phyloP scores from a whole-genome alignment of 1,140 invertebrate species.

The Apolygus lucorum region DNA sequence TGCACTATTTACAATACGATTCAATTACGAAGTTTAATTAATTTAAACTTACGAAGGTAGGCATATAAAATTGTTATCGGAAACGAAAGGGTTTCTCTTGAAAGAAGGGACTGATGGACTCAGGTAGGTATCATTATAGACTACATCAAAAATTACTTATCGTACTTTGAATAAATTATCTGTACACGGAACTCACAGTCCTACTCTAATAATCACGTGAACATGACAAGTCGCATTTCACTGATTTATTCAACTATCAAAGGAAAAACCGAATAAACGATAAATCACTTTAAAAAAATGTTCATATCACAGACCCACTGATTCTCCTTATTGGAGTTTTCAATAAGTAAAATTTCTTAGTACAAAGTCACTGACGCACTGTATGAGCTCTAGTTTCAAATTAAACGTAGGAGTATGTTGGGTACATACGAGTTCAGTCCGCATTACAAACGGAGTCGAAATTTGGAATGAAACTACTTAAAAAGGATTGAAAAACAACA shows the following conservation, averaged over 20 bases:
- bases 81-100: neutral
- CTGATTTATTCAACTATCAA: neutral
- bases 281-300: slow-evolving; percentile 20
- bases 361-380: neutral
- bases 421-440: neutral
- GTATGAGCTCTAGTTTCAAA: slow-evolving; percentile 23
- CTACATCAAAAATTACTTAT: neutral
- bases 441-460: neutral
- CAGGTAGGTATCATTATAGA: slow-evolving; percentile 1
- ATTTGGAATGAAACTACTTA: neutral
- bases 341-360: slow-evolving; percentile 26
- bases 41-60: neutral
- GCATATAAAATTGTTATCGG: neutral
- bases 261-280: slow-evolving; percentile 1
- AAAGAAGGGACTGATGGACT: slow-evolving; percentile 1
- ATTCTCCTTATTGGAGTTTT: slow-evolving; percentile 19
- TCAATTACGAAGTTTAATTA: neutral
- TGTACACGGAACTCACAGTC: neutral
- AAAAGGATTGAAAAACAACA: neutral
- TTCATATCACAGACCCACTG: slow-evolving; percentile 30
- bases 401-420: neutral
- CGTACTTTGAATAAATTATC: neutral
- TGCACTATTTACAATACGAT: neutral
- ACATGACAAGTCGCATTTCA: neutral
- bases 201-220: slow-evolving; percentile 10